Evolutionary conservation across 2,888 invertebrate genomes (phyloP), one percentile per base, ranked within the genome.

Genomic region (Anodontia alba): DNA sequence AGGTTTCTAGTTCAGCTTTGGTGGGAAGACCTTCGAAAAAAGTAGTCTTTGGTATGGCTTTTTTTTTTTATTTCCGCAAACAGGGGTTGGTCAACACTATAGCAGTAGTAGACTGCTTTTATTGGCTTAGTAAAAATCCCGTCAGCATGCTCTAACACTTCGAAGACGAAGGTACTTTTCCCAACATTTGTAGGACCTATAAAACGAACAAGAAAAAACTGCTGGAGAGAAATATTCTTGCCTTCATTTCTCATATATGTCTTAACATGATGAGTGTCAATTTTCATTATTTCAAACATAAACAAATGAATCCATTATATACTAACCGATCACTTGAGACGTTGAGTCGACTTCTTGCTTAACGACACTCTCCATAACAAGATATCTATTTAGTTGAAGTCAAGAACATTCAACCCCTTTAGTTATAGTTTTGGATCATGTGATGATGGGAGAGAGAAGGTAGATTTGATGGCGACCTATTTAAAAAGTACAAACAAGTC

Each of bases 71-170:
- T 84, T 43, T 83, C 76, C 20, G 73, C 73, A 71, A 71, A 87
- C 20, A 84, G 66, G 12, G 83, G 84, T 74, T 87, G 87, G 76
- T 84, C 79, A 12, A 84, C 84, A 31, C 84, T 67, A 46, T 81
- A 84, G 51, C 78, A 81, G 57, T 76, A 84, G 38, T 77, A 76
- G 17, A 80, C 77, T 23, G 69, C 76, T 71, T 81, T 78, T 15
- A 79, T 74, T 12, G 84, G 79, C 20, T 74, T 78, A 2, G 71
- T 73, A 54, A 84, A 84, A 33, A 71, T 72, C 43, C 79, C 80
- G 23, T 81, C 77, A 15, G 73, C 73, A 29, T 81, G 51, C 66
- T 81, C 78, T 26, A 84, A 69, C 12, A 84, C 26, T 77, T 81
- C 66, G 42, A 76, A 80, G 36, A 81, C 73, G 36, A 85, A 80